phyloP scores from a whole-genome alignment of 2,888 invertebrate species.

The Callinectes sapidus region DNA sequence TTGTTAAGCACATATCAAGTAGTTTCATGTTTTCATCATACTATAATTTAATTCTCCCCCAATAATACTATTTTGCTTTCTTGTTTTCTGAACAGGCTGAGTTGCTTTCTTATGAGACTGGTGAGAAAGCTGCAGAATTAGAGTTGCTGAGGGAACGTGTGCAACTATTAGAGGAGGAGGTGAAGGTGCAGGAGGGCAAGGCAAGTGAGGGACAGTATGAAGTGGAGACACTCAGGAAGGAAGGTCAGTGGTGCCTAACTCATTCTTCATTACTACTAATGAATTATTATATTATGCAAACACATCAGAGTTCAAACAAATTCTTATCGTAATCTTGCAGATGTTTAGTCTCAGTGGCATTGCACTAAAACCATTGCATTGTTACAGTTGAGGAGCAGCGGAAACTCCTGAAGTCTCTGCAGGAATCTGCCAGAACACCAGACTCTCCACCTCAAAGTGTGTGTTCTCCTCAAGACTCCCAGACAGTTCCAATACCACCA shows the following conservation, averaged over 20 bases:
- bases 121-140: slow-evolving; percentile 73
- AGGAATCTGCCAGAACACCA: not conserved
- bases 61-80: not conserved
- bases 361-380: not conserved
- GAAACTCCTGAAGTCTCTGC: slow-evolving; percentile 14
- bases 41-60: not conserved
- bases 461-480: not conserved
- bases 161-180: slow-evolving; percentile 62
- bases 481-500: not conserved
- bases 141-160: slow-evolving; percentile 54
- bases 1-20: not conserved
- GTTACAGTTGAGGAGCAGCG: slow-evolving; percentile 54
- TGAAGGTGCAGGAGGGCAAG: slow-evolving; percentile 51
- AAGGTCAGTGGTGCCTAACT: slow-evolving; percentile 14
- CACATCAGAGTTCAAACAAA: not conserved
- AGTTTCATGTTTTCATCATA: not conserved
- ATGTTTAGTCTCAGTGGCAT: not conserved
- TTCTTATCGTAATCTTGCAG: not conserved
- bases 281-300: not conserved
- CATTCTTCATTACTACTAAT: not conserved
- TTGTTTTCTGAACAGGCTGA: slow-evolving; percentile 43
- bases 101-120: slow-evolving; percentile 74
- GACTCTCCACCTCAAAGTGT: slow-evolving; percentile 29
- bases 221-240: slow-evolving; percentile 39
- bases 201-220: slow-evolving; percentile 47